A percentile compares a stretch with the other conserved stretches of the same genome.
These are phyloP conservation scores for Casuarius casuarius DNA, from an alignment of 2,113 vertebrate species.

Conservation along the genomic window DNA sequence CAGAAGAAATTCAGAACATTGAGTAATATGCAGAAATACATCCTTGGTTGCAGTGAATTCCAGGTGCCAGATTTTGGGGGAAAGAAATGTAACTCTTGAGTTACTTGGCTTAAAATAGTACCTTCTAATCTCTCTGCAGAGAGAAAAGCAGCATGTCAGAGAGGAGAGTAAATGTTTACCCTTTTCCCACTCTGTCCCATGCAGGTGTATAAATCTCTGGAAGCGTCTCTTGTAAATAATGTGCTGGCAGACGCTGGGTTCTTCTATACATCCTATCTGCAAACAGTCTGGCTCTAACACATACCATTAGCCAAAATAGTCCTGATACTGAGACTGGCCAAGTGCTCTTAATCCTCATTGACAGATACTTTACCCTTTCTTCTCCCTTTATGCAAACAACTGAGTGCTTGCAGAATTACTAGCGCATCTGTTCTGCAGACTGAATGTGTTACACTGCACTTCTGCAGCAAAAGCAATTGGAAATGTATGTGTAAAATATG, in stretches of 20 bases:
- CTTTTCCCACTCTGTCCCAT: neutral
- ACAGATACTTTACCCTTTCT: neutral
- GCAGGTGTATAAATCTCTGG: neutral
- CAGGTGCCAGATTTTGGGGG: neutral
- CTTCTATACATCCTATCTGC: neutral
- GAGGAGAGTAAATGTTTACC: neutral
- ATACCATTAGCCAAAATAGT: neutral
- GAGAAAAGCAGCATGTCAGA: neutral
- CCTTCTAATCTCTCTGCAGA: neutral
- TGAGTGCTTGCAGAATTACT: neutral
- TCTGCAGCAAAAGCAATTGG: neutral
- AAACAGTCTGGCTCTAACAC: neutral
- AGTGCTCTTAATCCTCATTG: neutral
- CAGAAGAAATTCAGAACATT: neutral
- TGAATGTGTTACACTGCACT: neutral
- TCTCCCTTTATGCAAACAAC: neutral
- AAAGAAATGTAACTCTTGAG: neutral
- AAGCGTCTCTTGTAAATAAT: neutral
- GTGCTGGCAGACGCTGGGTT: neutral
- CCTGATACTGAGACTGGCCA: neutral
- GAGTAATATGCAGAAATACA: neutral
- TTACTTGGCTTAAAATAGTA: neutral
- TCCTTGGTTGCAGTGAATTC: neutral
- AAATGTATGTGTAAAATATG: neutral
- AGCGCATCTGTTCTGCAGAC: neutral